A percentile compares a stretch with the other conserved stretches of the same genome.
phyloP scores from a whole-genome alignment of 2,888 invertebrate genomes.

The Ypsolopha sequella region DNA sequence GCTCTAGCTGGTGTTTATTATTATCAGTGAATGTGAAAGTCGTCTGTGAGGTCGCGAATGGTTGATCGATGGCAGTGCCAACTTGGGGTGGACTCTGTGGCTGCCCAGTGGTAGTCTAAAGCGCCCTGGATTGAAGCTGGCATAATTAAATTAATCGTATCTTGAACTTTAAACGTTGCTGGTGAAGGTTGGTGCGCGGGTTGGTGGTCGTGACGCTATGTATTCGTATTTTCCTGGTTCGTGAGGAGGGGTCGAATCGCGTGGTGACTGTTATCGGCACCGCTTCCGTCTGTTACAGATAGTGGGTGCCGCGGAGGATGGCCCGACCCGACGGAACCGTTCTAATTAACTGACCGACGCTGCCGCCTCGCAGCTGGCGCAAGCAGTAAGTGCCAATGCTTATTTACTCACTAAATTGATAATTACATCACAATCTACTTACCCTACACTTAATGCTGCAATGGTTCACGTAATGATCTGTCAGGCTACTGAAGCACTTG shows the following conservation, averaged over 20 bases:
- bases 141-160: conserved; percentile 52
- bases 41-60: conserved; percentile 18
- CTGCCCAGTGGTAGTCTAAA: conserved; percentile 49
- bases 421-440: too few species aligned
- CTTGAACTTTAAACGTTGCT: conserved; percentile 13
- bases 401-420: conserved; percentile 4
- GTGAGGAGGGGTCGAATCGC: neutral
- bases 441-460: too few species aligned
- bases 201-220: neutral
- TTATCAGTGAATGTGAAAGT: conserved; percentile 31
- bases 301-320: conserved; percentile 59
- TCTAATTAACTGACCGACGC: conserved; percentile 65
- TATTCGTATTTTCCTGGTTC: neutral
- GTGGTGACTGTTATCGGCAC: conserved; percentile 41
- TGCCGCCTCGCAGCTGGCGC: conserved; percentile 65
- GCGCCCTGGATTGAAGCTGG: conserved; percentile 43
- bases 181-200: neutral
- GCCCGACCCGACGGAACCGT: conserved; percentile 48
- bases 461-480: too few species aligned
- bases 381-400: conserved; percentile 43
- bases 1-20: conserved; percentile 28
- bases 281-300: conserved; percentile 67
- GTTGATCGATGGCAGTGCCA: conserved; percentile 13
- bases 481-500: too few species aligned
- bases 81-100: conserved; percentile 20